Evolutionary conservation across 1,140 invertebrate genomes (phyloP), one percentile per base, ranked within the genome.

Genomic region (Bombus pascuorum): DNA sequence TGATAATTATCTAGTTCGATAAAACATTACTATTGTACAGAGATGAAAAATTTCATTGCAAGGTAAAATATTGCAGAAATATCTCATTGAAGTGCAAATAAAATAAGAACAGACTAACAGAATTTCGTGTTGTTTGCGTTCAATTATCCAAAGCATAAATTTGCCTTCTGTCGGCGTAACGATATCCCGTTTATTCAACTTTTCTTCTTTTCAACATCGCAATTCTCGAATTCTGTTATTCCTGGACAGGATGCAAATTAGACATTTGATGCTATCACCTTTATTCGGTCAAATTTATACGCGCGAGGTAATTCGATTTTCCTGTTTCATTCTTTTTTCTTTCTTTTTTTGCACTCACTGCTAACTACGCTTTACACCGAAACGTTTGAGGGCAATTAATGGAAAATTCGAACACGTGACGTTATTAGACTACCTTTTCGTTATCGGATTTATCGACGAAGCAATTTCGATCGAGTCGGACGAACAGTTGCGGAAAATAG

Each of bases 341-440:
- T 66, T 28, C 6, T 37, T 66, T 22, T 32, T 37, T 25, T 66
- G 1, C 32, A 47, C 42, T 25, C 15, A 28, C 39, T 32, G 6
- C 15, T 8, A 57, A 59, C 34, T 66, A 25, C 22, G 5, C 39
- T 47, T 25, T 9, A 6, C 25, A 78, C 65, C 42, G 76, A 78
- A 78, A 47, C n/a, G 47, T 81, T 73, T 28, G 37, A 47, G 28
- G 37, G 37, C 9, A 57, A 73, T 73, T 59, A 71, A 71, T 66
- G 42, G 66, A 81, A 81, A 57, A 81, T 81, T 71, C n/a, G 15
- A 66, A 34, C 37, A 37, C 12, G 76, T 34, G 37, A 32, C 57
- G 39, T 32, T 66, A 44, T 78, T 39, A 37, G 66, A n/a, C 15
- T 32, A 12, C 8, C 28, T 66, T 80, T 13, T 32, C 9, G 66